Evolutionary conservation across 2,888 invertebrate species (phyloP).

Genomic region (Xiphydria camelus): DNA sequence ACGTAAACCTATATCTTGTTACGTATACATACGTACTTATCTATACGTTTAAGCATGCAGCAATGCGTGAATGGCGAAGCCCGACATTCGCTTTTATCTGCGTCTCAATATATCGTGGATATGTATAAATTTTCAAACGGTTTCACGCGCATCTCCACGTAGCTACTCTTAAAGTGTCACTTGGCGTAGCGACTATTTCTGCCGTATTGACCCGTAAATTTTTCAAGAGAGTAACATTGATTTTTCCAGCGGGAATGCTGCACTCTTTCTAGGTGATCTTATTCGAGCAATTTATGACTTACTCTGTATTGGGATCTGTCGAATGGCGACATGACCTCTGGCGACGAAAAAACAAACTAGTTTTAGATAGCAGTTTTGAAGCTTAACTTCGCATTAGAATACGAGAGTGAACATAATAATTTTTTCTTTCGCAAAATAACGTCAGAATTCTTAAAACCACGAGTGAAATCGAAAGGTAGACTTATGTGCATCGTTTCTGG

Average conservation of each 20-base stretch:
- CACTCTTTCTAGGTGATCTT: no score
- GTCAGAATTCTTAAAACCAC: no score
- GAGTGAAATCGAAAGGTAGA: no score
- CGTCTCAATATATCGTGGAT: conserved; percentile 43
- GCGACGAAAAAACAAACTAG: no score
- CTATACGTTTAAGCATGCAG: neutral
- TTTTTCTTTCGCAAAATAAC: no score
- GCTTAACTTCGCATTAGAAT: no score
- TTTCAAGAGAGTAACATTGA: conserved; percentile 49
- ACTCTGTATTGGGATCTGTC: no score
- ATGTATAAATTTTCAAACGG: conserved; percentile 46
- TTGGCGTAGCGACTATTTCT: conserved; percentile 38
- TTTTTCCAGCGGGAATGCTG: conserved; percentile 28
- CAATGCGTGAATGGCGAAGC: neutral
- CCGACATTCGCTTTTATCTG: conserved; percentile 12
- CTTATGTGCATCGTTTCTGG: no score
- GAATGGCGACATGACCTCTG: no score
- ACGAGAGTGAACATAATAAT: no score
- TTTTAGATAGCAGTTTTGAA: no score
- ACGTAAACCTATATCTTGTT: conserved; percentile 7
- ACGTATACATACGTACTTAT: conserved; percentile 1
- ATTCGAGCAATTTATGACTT: no score
- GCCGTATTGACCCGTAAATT: conserved; percentile 45
- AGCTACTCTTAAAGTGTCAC: conserved; percentile 17
- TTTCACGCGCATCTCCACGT: conserved; percentile 10